Evolutionary conservation across 2,888 invertebrate species (phyloP), one percentile per base, ranked within the genome.

Genomic region (Platynereis dumerilii): DNA sequence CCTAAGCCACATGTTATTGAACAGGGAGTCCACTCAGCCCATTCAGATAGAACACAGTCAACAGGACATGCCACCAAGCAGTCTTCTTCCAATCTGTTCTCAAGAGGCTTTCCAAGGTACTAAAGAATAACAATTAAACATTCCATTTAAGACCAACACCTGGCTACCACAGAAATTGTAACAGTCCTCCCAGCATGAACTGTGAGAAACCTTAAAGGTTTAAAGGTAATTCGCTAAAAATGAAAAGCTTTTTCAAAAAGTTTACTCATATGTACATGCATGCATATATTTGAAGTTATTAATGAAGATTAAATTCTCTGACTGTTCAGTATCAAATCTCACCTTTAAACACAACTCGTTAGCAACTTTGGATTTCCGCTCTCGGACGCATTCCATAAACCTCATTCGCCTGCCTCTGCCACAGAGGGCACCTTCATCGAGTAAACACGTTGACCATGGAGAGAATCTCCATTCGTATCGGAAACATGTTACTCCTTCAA

Each of bases 361-460:
- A n/a, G n/a, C 48, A 22, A 48, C 48, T 34, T 34, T 34, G 7
- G 20, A n/a, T 7, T 48, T 48, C 3, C 17, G 48, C n/a, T 3
- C 48, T 48, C 48, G 5, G 10, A 66, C 27, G 64, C 90, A 90
- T 39, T 87, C 85, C 12, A 88, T 87, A 10, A 87, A 86, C 56
- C 89, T 81, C 57, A 87, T 87, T 74, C 88, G 87, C 64, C 87
- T 87, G 0, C 90, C 90, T 76, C 88, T 88, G 0, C 90, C 90
- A 71, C 90, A 90, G 0, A 88, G 88, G 24, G 88, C 88, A 81
- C 89, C 89, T 80, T 88, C 89, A 28, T 88, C 82, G 1, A 90
- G 89, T 57, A 89, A 86, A 75, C 90, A 90, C 69, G 88, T 88
- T 27, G 88, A 88, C 88, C 89, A 90, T 29, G 87, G 87, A 1